phyloP scores from a whole-genome alignment of 1,140 invertebrate species.

The Danaus plexippus region DNA sequence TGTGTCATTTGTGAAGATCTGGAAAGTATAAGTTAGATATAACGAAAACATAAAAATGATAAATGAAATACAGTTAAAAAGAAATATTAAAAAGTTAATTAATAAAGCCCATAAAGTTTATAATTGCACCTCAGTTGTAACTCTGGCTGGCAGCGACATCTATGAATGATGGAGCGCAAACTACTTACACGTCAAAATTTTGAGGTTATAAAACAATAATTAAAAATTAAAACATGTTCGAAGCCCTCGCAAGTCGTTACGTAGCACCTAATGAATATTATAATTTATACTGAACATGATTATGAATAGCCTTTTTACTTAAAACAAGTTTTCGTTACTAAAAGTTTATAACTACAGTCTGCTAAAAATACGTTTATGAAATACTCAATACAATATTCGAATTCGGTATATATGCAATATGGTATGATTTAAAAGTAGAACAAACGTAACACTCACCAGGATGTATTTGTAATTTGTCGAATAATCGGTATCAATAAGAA shows the following conservation, averaged over 20 bases:
- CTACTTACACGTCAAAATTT: slow-evolving; percentile 19
- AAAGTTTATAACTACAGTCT: slow-evolving; percentile 34
- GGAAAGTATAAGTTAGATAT: no score
- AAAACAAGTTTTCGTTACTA: slow-evolving; percentile 3
- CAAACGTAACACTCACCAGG: slow-evolving; percentile 5
- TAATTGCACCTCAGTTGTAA: no score
- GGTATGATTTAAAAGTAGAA: no score
- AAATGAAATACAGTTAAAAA: no score
- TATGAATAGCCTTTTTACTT: slow-evolving; percentile 4
- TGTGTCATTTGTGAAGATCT: no score
- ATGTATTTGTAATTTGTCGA: slow-evolving; percentile 1
- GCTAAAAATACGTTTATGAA: background rate
- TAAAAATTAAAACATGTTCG: slow-evolving; percentile 9
- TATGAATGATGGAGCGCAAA: slow-evolving; percentile 21
- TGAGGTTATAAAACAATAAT: slow-evolving; percentile 39
- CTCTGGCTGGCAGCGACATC: slow-evolving; percentile 44
- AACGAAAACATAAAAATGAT: no score
- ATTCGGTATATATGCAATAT: no score
- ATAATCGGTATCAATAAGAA: slow-evolving; percentile 12
- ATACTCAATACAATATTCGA: no score
- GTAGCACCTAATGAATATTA: background rate
- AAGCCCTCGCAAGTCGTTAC: background rate
- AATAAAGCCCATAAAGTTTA: no score
- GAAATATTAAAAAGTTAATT: no score
- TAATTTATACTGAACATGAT: background rate